A percentile compares a stretch with the other conserved stretches of the same genome.
Evolutionary conservation across 2,797 vertebrate genomes (phyloP).

Genomic region (Chloroceryle amazona): DNA sequence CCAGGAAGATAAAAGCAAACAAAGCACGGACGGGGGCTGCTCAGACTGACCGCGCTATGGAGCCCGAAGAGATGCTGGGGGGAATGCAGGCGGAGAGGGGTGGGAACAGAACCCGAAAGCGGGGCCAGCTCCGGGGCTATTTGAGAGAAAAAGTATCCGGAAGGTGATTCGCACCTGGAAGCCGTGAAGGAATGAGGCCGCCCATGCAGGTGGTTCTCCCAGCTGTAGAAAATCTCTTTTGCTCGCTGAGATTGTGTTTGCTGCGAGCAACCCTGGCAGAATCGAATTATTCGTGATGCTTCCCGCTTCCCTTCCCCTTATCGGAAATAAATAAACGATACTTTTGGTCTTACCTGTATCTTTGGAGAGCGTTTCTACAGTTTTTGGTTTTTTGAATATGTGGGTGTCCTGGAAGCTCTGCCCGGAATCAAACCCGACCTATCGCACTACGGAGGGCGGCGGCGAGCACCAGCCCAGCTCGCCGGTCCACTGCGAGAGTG

Average conservation of each 20-base stretch:
- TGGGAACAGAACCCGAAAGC: background rate
- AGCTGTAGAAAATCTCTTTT: background rate
- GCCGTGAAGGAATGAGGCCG: background rate
- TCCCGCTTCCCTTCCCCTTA: accelerated
- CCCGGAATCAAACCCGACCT: background rate
- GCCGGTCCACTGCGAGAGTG: background rate
- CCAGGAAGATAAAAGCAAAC: background rate
- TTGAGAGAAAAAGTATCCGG: background rate
- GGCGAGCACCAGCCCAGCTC: background rate
- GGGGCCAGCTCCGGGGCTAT: background rate
- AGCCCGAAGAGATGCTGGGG: background rate
- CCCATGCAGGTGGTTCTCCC: background rate
- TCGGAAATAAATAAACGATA: background rate
- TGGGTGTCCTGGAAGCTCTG: background rate
- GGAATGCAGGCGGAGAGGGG: accelerated
- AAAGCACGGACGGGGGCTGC: background rate
- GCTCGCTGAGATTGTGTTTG: background rate
- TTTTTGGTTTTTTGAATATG: background rate
- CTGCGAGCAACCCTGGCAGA: background rate
- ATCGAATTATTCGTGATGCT: background rate
- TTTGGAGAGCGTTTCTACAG: background rate
- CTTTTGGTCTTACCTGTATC: background rate
- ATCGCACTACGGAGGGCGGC: accelerated
- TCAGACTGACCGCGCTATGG: background rate
- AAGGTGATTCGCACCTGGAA: background rate